Percentiles rank a stretch among this genome's conserved stretches.
These are phyloP conservation scores for Remorina albescens DNA, from an alignment of 2,797 vertebrate species.

Conservation along the genomic window DNA sequence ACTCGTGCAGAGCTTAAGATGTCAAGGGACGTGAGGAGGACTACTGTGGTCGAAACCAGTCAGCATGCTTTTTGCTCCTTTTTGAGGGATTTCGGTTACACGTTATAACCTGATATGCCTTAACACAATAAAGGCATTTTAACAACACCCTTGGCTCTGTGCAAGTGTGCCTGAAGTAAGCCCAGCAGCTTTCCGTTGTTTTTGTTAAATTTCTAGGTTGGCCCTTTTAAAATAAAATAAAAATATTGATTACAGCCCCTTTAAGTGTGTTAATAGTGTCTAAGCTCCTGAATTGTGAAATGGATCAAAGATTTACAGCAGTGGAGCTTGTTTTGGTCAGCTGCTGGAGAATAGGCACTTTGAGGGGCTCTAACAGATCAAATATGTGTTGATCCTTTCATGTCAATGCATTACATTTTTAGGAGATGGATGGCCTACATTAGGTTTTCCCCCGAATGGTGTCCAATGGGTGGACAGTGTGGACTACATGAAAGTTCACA, in stretches of 20 bases:
- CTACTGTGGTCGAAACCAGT: too few species aligned
- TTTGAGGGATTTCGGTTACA: too few species aligned
- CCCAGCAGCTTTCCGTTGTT: too few species aligned
- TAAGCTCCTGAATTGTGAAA: constrained; percentile 29
- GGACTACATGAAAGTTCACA: constrained; percentile 69
- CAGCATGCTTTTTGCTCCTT: too few species aligned
- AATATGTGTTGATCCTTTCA: constrained; percentile 56
- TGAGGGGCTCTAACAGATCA: constrained; percentile 37
- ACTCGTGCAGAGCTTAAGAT: too few species aligned
- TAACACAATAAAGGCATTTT: too few species aligned
- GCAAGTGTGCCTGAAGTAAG: too few species aligned
- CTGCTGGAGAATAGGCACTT: constrained; percentile 30
- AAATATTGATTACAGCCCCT: background rate
- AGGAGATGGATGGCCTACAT: constrained; percentile 62
- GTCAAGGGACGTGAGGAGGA: too few species aligned
- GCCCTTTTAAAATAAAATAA: background rate
- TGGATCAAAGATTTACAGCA: constrained; percentile 33
- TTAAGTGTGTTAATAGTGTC: constrained; percentile 36
- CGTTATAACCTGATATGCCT: too few species aligned
- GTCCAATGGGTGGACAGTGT: constrained; percentile 48
- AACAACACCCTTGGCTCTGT: too few species aligned
- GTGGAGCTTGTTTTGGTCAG: constrained; percentile 47
- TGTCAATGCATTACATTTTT: constrained; percentile 57
- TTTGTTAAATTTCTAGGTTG: background rate
- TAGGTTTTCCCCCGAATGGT: constrained; percentile 60